phyloP scores from a whole-genome alignment of 2,113 vertebrate genomes.

The Strix aluco region DNA sequence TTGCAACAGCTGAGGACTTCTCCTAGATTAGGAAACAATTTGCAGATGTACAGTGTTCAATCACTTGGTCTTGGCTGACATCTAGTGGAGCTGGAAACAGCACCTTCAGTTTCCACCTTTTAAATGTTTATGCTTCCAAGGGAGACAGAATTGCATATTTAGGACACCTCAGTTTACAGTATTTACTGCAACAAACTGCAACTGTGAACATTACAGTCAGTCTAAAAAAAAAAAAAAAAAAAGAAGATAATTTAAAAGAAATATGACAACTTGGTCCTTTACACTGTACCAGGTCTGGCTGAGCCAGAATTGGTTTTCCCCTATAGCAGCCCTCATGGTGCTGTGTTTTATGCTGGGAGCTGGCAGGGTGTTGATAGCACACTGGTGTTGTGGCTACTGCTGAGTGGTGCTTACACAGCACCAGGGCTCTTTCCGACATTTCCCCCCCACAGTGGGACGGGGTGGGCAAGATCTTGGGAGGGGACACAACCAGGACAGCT shows the following conservation, averaged over 20 bases:
- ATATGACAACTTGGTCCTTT: background rate
- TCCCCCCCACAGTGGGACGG: too few relatives aligned
- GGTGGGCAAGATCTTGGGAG: too few relatives aligned
- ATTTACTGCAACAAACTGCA: background rate
- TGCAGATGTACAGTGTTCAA: background rate
- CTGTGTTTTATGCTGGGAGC: too few relatives aligned
- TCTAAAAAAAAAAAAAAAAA: background rate
- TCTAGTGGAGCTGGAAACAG: slow-evolving; percentile 34
- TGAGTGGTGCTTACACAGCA: too few relatives aligned
- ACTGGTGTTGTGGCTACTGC: too few relatives aligned
- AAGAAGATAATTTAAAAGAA: background rate
- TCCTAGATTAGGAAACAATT: background rate
- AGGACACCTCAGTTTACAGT: background rate
- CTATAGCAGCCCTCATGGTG: too few relatives aligned
- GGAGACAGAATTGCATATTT: background rate
- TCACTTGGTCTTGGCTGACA: slow-evolving; percentile 50
- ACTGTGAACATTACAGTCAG: background rate
- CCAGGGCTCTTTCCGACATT: too few relatives aligned
- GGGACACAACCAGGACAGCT: too few relatives aligned
- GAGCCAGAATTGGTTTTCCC: too few relatives aligned
- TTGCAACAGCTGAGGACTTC: background rate
- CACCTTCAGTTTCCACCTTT: background rate
- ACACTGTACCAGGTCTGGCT: background rate
- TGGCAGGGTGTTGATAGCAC: too few relatives aligned
- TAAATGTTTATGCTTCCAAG: background rate